Evolutionary conservation across 2,113 vertebrate genomes (phyloP).

Genomic region (Tauraco erythrolophus): DNA sequence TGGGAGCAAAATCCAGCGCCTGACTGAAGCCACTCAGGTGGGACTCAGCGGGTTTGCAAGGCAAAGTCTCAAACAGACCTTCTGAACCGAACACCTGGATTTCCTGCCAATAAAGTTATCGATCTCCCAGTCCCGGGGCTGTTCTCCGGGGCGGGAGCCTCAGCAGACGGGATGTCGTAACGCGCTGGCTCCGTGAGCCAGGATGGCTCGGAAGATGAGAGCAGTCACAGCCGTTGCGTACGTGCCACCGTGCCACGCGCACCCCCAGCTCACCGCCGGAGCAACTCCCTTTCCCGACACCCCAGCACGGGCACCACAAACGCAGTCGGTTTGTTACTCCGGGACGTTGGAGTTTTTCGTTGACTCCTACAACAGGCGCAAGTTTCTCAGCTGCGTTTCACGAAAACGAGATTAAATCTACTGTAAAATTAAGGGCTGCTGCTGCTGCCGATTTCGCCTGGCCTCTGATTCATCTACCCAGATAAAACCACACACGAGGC

Average conservation of each 20-base stretch:
- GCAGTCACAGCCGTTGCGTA: rapidly evolving
- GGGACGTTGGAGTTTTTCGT: neutral
- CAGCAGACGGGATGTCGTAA: neutral
- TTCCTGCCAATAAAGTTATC: neutral
- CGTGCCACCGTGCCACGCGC: rapidly evolving
- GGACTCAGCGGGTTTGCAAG: neutral
- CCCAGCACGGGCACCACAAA: rapidly evolving
- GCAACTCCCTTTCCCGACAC: rapidly evolving
- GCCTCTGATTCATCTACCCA: neutral
- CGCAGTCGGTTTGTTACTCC: neutral
- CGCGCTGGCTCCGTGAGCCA: rapidly evolving
- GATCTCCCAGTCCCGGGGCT: neutral
- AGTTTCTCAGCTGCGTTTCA: neutral
- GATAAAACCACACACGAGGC: neutral
- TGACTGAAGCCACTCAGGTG: rapidly evolving
- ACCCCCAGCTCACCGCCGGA: neutral
- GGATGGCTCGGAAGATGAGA: neutral
- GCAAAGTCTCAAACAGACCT: neutral
- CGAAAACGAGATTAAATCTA: neutral
- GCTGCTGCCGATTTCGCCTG: neutral
- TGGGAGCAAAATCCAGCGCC: rapidly evolving
- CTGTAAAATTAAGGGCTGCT: neutral
- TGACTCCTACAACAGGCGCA: neutral
- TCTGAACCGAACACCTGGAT: neutral
- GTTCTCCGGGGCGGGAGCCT: neutral